phyloP scores from a whole-genome alignment of 2,888 invertebrate genomes.

The Acanthosoma haemorrhoidale region DNA sequence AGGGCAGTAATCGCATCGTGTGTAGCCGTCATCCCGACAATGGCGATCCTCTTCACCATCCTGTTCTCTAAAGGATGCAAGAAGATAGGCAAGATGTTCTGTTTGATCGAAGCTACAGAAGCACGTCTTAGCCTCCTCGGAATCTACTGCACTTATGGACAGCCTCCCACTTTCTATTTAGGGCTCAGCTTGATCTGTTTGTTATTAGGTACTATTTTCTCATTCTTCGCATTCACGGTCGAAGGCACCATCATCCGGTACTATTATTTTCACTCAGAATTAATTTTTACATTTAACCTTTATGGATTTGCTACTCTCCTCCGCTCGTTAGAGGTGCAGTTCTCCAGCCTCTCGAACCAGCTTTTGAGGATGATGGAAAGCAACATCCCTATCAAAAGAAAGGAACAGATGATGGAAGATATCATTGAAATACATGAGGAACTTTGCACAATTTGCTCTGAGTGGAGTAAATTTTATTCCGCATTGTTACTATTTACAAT shows the following conservation, averaged over 20 bases:
- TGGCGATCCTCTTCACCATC: not conserved
- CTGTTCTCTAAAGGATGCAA: not conserved
- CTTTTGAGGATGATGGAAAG: not conserved
- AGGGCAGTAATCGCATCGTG: too few species aligned
- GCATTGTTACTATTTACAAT: not conserved
- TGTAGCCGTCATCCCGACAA: not conserved
- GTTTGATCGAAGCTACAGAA: not conserved
- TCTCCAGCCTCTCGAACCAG: not conserved
- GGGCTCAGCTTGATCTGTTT: too few species aligned
- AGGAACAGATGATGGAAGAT: not conserved
- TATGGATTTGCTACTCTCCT: not conserved
- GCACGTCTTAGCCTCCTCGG: not conserved
- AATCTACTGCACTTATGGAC: not conserved
- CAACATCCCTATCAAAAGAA: not conserved
- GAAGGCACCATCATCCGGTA: not conserved
- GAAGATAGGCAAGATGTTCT: not conserved
- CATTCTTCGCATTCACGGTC: not conserved
- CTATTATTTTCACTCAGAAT: not conserved
- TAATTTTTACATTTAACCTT: not conserved
- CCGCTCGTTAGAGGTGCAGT: not conserved
- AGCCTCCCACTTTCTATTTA: not conserved
- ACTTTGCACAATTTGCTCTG: not conserved
- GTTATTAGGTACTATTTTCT: not conserved
- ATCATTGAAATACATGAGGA: not conserved
- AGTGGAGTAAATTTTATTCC: not conserved